Percentiles rank a stretch among this genome's conserved stretches.
Conservation (phyloP, 2,113 vertebrate species). For the Pteruthius melanotis region DNA sequence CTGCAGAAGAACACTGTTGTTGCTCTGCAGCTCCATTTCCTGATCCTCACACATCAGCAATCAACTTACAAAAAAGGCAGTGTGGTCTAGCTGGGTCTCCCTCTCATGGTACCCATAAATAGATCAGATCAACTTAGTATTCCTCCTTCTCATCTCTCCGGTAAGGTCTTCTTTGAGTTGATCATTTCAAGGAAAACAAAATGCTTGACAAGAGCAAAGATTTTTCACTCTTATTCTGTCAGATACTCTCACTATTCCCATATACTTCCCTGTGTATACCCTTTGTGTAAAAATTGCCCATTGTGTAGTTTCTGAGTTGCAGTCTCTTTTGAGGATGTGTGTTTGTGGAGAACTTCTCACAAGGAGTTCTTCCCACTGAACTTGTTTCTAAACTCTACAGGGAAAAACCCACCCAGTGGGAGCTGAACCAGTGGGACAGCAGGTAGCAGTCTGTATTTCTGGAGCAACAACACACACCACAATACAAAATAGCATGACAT, state of each 20-base stretch:
- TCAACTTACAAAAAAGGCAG: background rate
- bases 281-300: background rate
- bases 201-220: background rate
- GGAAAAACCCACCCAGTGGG: background rate
- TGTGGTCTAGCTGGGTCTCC: background rate
- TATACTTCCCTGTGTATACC: background rate
- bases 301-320: background rate
- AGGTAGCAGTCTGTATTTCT: background rate
- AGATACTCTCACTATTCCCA: background rate
- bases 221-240: background rate
- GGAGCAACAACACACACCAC: background rate
- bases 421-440: background rate
- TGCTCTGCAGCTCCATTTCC: background rate
- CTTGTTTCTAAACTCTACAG: background rate
- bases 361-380: background rate
- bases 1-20: fast-evolving
- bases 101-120: background rate
- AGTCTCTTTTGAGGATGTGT: background rate
- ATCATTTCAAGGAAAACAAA: background rate
- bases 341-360: background rate
- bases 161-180: background rate
- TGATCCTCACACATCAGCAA: background rate
- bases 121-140: background rate
- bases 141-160: background rate
- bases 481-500: background rate